Base-by-base conservation (phyloP, 2,888 invertebrate species). In the Melieria picta region DNA sequence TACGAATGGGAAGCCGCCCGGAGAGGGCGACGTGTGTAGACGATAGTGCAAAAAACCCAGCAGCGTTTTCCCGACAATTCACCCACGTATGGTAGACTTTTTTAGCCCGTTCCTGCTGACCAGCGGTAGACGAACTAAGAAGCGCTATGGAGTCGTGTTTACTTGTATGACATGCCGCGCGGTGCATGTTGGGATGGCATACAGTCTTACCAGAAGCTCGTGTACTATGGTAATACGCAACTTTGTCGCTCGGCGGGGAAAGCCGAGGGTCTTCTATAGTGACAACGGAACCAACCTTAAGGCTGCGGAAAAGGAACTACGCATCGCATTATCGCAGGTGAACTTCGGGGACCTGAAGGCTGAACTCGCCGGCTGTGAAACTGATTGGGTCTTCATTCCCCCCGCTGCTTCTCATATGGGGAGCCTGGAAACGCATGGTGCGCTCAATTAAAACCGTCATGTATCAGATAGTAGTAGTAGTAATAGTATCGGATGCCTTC, bases 151-250 rank as follows among this genome's bases (percentile, higher is more conserved):
- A 4, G 57, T 57, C 5, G 57, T 57, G 43, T 55, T 65, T 11
- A 55, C 50, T 11, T 65, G 55, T 78, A 55, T 76, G 75, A 6
- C 76, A 75, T 13, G 48, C 7, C 76, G 73, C 1, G 76, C 75
- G 0, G 66, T 78, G 0, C 77, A 79, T 13, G 66, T 76, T 0
- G 77, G 77, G 64, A 10, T 77, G 45, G 75, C 76, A 9, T 65
- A 73, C 43, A 56, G 16, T 10, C 61, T 60, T 11, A 58, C 70
- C 13, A 52, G 16, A 10, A 65, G 47, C 55, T 65, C 16, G 0
- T 62, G 62, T 45, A 55, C 65, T 3, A 70, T 70, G 30, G 72
- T 60, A 9, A 65, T 72, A 6, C 30, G 69, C 42, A 72, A 72
- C 13, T 69, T 58, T 13, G 66, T 70, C 7, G 70, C 69, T 13